These are phyloP conservation scores for Halcyon smyrnensis DNA, from an alignment of 2,797 vertebrate species.

Conservation along the genomic window DNA sequence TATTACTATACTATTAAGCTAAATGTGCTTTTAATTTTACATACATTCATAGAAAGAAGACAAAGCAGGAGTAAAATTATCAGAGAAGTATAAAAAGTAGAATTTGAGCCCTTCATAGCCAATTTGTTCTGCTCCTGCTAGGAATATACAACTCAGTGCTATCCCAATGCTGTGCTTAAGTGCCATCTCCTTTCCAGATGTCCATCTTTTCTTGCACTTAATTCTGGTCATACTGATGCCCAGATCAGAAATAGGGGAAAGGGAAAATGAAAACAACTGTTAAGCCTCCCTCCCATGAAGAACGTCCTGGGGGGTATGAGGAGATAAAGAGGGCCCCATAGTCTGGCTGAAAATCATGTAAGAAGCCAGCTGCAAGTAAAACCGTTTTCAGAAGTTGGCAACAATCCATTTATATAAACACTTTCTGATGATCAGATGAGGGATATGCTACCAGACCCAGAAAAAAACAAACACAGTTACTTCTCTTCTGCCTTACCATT, in stretches of 20 bases:
- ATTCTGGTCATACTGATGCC: constrained; percentile 38
- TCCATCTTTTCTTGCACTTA: constrained; percentile 52
- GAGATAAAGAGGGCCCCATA: constrained; percentile 22
- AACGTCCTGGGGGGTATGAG: constrained; percentile 41
- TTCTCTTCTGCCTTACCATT: neutral
- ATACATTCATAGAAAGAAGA: neutral
- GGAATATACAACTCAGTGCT: neutral
- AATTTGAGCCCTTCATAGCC: neutral
- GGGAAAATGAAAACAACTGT: constrained; percentile 40
- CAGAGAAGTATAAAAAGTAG: neutral
- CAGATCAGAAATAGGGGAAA: constrained; percentile 14
- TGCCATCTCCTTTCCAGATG: constrained; percentile 58
- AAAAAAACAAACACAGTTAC: neutral
- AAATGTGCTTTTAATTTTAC: constrained; percentile 7
- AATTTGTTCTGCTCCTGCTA: neutral
- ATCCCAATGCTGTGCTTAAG: neutral
- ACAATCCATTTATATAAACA: constrained; percentile 26
- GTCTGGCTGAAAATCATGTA: neutral
- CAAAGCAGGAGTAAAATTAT: neutral
- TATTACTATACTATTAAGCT: neutral
- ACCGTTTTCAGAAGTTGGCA: constrained; percentile 25
- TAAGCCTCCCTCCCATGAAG: constrained; percentile 58
- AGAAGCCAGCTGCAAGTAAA: constrained; percentile 50
- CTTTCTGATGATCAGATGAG: constrained; percentile 32
- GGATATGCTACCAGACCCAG: constrained; percentile 9